Base-by-base conservation (phyloP, 2,888 invertebrate species). In the Hartigia nigra region DNA sequence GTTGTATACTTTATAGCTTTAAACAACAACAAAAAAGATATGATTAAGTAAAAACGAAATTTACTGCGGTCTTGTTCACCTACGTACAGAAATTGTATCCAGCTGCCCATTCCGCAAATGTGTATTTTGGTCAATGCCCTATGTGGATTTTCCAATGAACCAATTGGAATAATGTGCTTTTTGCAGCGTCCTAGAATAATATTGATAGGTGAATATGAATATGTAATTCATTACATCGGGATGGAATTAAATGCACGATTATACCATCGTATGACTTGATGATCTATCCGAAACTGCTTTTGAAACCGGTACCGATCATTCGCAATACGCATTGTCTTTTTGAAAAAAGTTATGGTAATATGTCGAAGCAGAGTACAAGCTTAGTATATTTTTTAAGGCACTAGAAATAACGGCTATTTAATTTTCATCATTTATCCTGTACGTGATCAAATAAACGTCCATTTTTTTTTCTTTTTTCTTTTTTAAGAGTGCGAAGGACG, bases 281-380 rank as follows among this genome's bases (percentile, higher is more conserved):
- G 34, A 32, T 72, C 34, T 72, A 72, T 34, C 31, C 72, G 72
- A 72, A 34, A 34, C 72, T 32, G 72, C 34, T 72, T 34, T 72
- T 34, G 72, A 72, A 72, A 72, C 72, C 32, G 31, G 34, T 72
- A 72, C 34, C 34, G 72, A 72, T 72, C 72, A 72, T 72, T 31
- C 31, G 72, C 32, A 72, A 72, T 72, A 34, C 34, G 12, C 72
- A 72, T 5, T 12, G 31, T 72, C 72, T 31, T 72, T 72, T 31
- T 72, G 72, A 72, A 14, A 72, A 72, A 32, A 12, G 31, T 72
- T 72, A 72, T 31, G 32, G 72, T 72, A 72, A 72, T 31, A 72
- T 72, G 34, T 72, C 31, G 9, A 32, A 72, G 31, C 55, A 55
- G 9, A 55, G 55, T 55, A 55, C 55, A 55, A 55, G 55, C 55